Conservation (phyloP, 2,888 invertebrate species). For the Eupithecia centaureata region DNA sequence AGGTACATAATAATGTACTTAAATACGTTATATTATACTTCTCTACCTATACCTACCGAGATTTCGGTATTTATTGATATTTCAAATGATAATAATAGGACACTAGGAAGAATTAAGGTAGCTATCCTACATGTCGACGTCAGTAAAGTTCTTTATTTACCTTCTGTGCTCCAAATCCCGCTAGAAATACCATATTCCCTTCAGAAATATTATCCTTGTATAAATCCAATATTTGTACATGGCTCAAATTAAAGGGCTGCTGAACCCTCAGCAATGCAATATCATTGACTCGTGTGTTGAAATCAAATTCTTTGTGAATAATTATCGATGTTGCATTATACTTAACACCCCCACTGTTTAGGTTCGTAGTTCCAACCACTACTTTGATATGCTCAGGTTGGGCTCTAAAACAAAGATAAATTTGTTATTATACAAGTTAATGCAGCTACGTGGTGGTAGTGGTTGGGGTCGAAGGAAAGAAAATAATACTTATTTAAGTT, state of each 20-base stretch:
- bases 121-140: background rate
- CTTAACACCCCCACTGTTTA: slow-evolving; percentile 59
- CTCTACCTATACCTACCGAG: too few relatives aligned
- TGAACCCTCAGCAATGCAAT: slow-evolving; percentile 67
- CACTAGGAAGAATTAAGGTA: background rate
- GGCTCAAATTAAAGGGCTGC: slow-evolving; percentile 55
- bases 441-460: too few relatives aligned
- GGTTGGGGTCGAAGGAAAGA: too few relatives aligned
- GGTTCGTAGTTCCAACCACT: slow-evolving; percentile 68
- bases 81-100: too few relatives aligned
- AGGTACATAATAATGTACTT: too few relatives aligned
- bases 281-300: slow-evolving; percentile 59
- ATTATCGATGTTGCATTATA: slow-evolving; percentile 56
- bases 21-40: too few relatives aligned
- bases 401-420: slow-evolving; percentile 57
- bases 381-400: slow-evolving; percentile 62
- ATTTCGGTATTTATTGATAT: too few relatives aligned
- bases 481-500: too few relatives aligned
- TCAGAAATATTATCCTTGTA: slow-evolving; percentile 52
- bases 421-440: background rate
- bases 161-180: slow-evolving; percentile 71
- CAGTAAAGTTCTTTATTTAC: slow-evolving; percentile 45
- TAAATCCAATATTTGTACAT: slow-evolving; percentile 54
- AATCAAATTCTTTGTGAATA: slow-evolving; percentile 59
- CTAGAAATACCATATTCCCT: slow-evolving; percentile 61